Base-by-base conservation (phyloP, 2,113 vertebrate genomes). In the Todiramphus chloris region DNA sequence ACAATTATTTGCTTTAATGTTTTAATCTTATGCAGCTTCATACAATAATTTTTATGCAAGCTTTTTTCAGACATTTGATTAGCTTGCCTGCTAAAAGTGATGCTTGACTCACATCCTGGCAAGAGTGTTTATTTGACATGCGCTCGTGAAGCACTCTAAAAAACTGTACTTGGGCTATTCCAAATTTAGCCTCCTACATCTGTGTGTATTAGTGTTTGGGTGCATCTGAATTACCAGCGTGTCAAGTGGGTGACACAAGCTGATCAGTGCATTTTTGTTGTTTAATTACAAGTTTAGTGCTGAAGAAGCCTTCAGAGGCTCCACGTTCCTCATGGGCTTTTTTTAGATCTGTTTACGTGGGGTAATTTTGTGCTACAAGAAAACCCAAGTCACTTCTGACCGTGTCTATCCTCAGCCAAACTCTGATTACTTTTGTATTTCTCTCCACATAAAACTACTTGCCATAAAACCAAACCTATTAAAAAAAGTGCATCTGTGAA, bases 61-160 rank as follows among this genome's bases (percentile, higher is more conserved):
- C 44, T 91, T 95, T 87, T 94, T 94, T 72, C 80, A 85, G 81
- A 58, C 41, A 73, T 89, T 89, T 95, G 86, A 96, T 78, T 55
- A 70, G 59, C 58, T 77, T 75, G 90, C 79, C 77, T 96, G 43
- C 93, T 96, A 83, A 94, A 96, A 96, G 70, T 37, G 63, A 60
- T 60, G 50, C 53, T 92, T 97, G 93, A 97, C 93, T 96, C 92
- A 90, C 37, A 89, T 92, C 86, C 88, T 97, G 94, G 93, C 86
- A 95, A 79, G 75, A 73, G 43, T 80, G 68, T 92, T 93, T 83
- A 90, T 96, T 96, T 95, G 92, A 90, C 9, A 3, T 63, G 81
- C 1, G 1, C 80, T 78, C n/a, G 51, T 74, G 93, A 95, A 91
- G 78, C 44, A 56, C 25, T 89, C 86, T 74, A 53, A 85, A 94